phyloP scores from a whole-genome alignment of 2,113 vertebrate genomes.

The Rhineura floridana region DNA sequence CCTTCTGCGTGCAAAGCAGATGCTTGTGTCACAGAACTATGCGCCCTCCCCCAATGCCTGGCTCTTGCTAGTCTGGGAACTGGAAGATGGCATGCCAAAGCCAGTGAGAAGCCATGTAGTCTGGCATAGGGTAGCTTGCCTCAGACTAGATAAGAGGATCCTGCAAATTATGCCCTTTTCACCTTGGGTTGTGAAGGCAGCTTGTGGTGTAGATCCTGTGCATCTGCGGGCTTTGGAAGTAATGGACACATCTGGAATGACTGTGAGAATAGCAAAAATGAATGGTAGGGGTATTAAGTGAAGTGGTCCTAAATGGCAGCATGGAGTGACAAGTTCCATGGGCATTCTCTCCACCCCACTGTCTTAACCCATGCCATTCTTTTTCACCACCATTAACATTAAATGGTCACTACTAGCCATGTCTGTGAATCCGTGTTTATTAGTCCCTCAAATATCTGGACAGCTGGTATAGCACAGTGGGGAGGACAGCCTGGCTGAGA shows the following conservation, averaged over 20 bases:
- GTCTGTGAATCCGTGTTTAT: not conserved
- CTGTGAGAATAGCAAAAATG: not conserved
- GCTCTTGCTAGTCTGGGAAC: not conserved
- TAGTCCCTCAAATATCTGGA: too few relatives aligned
- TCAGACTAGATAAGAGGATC: not conserved
- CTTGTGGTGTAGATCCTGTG: not conserved
- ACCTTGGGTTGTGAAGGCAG: not conserved
- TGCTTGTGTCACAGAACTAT: not conserved
- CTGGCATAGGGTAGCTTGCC: not conserved
- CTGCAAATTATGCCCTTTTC: not conserved
- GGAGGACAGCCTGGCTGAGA: too few relatives aligned
- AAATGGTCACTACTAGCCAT: not conserved
- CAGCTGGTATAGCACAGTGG: too few relatives aligned
- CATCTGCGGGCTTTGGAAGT: not conserved
- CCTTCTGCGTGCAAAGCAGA: not conserved
- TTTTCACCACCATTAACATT: not conserved
- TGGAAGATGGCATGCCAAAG: not conserved
- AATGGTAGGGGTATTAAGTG: not conserved
- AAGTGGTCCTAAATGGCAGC: not conserved
- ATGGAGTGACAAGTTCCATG: not conserved
- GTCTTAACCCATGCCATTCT: not conserved
- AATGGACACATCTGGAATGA: not conserved
- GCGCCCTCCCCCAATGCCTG: not conserved
- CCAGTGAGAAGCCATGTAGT: not conserved
- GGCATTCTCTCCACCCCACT: not conserved